A percentile compares a stretch with the other conserved stretches of the same genome.
These are phyloP conservation scores for Anser brachyrhynchus DNA, from an alignment of 2,113 vertebrate species.

Conservation along the genomic window DNA sequence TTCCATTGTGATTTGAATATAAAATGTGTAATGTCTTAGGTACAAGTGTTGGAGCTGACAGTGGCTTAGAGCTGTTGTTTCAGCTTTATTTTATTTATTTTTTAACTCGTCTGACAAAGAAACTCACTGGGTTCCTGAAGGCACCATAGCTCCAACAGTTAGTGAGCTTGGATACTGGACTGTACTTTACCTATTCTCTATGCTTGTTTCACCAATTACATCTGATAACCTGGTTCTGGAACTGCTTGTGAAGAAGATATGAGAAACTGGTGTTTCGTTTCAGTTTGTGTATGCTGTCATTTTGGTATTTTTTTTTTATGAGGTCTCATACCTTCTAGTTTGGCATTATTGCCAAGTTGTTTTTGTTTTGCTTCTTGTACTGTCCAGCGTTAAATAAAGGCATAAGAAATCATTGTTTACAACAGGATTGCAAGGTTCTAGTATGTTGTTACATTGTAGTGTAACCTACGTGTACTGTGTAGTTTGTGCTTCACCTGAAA, in stretches of 20 bases:
- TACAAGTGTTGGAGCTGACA: background rate
- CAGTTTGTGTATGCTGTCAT: background rate
- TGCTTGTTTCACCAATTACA: background rate
- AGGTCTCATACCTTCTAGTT: background rate
- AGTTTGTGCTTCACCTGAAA: background rate
- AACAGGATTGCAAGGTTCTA: background rate
- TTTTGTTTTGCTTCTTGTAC: background rate
- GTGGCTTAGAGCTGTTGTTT: background rate
- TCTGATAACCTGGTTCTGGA: background rate
- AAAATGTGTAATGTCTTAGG: background rate
- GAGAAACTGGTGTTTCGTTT: background rate
- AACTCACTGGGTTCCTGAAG: background rate
- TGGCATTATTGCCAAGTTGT: background rate
- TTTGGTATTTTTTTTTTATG: background rate
- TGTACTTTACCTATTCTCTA: background rate
- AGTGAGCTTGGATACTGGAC: background rate
- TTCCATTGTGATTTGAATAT: slow-evolving; percentile 14
- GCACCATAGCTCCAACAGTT: background rate
- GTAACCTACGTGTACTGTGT: background rate
- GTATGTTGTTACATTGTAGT: background rate
- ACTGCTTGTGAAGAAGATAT: background rate
- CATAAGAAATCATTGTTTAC: background rate
- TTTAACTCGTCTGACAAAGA: background rate
- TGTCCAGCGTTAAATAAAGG: background rate
- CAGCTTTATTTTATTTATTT: background rate